Base-by-base conservation (phyloP, 2,888 invertebrate species). In the Cyclophora punctaria region DNA sequence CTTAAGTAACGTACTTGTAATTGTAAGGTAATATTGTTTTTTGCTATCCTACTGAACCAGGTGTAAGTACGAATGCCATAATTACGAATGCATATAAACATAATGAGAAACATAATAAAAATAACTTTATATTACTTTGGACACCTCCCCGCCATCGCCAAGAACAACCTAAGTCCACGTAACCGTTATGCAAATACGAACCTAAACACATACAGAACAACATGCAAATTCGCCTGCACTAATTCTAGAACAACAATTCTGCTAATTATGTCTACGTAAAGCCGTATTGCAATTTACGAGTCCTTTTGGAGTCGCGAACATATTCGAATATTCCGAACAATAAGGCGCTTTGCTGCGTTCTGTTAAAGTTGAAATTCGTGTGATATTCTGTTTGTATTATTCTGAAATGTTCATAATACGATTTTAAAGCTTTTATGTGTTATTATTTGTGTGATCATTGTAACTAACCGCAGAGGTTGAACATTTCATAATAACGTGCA, bases 241-340 rank as follows among this genome's bases (percentile, higher is more conserved):
- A 58, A 58, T 52, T 61, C 60, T 56, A 59, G 51, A 62, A 58
- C 53, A 56, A 63, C 53, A 56, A 63, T 59, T 56, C 53, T 49
- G 50, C 60, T 63, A 62, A 69, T 69, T 62, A 62, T 63, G 61
- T 63, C 53, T 48, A 62, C 49, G 42, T 56, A 52, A 62, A 62
- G 58, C 50, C 56, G 56, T 61, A 52, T 46, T 54, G 55, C 58
- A 59, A 66, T 63, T 59, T 60, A 53, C 56, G 51, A 54, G 59
- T 59, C 47, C 48, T 62, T 59, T 61, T 61, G 49, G 47, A 52
- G 44, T 44, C 53, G 52, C 42, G 44, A 51, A 47, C 48, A 44
- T 47, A 45, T 45, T 4, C 34, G 51, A 41, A 48, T 5, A 47
- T 53, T 44, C 20, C 20, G 20, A 20, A 20, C 43, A 3, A 60